phyloP scores from a whole-genome alignment of 2,113 vertebrate species.

The Hippocampus zosterae region DNA sequence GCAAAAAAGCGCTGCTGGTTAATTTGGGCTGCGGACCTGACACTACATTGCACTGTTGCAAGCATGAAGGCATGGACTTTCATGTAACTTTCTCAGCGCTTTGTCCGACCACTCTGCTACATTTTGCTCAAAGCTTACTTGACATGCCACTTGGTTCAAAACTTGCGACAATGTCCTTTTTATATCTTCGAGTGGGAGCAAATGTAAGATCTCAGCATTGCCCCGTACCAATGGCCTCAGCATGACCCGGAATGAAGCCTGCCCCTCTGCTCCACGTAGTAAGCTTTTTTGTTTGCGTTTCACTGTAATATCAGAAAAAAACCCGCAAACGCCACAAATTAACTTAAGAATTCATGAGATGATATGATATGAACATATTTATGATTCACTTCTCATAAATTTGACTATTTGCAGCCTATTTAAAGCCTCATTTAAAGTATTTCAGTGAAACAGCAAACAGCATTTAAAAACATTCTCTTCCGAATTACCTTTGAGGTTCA shows the following conservation, averaged over 20 bases:
- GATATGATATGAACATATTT: background rate
- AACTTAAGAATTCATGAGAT: background rate
- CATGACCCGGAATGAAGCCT: no score
- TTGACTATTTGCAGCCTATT: background rate
- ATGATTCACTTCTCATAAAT: background rate
- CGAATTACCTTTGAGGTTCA: constrained; percentile 1
- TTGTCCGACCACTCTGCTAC: constrained; percentile 20
- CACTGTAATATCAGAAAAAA: background rate
- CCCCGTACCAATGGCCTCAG: background rate
- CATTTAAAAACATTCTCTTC: constrained; percentile 11
- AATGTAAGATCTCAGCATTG: constrained; percentile 2
- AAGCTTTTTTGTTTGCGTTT: background rate
- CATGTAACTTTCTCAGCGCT: background rate
- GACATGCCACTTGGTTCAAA: background rate
- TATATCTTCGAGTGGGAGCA: background rate
- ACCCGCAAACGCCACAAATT: background rate
- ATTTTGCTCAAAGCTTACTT: constrained; percentile 6
- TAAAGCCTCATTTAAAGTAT: background rate
- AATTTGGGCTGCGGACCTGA: constrained; percentile 14
- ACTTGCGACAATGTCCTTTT: background rate
- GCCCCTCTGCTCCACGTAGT: background rate
- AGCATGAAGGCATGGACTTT: background rate
- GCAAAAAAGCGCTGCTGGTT: background rate
- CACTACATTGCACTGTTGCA: constrained; percentile 7
- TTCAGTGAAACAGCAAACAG: background rate